phyloP scores from a whole-genome alignment of 1,140 invertebrate genomes.

The Atopsyche davidsoni region DNA sequence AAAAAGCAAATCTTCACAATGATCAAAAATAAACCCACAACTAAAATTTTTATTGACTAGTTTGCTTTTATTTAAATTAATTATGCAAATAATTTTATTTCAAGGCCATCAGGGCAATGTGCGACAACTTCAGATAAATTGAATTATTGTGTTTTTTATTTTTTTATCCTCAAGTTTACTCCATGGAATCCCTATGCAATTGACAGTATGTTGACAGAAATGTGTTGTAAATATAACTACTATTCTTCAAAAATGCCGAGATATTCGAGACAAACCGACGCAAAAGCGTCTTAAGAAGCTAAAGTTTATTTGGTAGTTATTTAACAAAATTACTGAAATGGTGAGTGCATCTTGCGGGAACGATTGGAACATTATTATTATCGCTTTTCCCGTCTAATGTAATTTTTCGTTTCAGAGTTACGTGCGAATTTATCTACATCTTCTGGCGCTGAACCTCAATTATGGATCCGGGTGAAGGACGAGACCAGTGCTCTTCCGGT shows the following conservation, averaged over 20 bases:
- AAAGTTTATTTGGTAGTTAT: too few species aligned
- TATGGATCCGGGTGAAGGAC: slow-evolving; percentile 16
- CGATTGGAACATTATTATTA: background rate
- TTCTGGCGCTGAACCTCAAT: background rate
- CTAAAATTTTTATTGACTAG: too few species aligned
- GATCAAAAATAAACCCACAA: too few species aligned
- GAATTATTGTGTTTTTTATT: slow-evolving; percentile 5
- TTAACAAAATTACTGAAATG: too few species aligned
- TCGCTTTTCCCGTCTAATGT: background rate
- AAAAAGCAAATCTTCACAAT: too few species aligned
- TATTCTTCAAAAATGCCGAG: background rate
- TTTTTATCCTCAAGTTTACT: slow-evolving; percentile 15
- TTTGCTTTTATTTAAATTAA: background rate
- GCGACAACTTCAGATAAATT: slow-evolving; percentile 15
- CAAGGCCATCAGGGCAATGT: too few species aligned
- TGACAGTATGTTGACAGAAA: slow-evolving; percentile 13
- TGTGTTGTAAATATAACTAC: slow-evolving; percentile 17
- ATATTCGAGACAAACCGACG: background rate
- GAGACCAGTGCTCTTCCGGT: slow-evolving; percentile 8
- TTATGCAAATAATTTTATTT: too few species aligned
- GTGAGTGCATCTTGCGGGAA: background rate
- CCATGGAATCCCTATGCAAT: slow-evolving; percentile 11
- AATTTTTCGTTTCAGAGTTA: slow-evolving; percentile 1
- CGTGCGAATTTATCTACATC: too few species aligned
- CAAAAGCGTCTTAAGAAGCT: too few species aligned